These are phyloP conservation scores for Cyprichromis sp. DNA, from an alignment of 2,113 vertebrate species.

Conservation along the genomic window DNA sequence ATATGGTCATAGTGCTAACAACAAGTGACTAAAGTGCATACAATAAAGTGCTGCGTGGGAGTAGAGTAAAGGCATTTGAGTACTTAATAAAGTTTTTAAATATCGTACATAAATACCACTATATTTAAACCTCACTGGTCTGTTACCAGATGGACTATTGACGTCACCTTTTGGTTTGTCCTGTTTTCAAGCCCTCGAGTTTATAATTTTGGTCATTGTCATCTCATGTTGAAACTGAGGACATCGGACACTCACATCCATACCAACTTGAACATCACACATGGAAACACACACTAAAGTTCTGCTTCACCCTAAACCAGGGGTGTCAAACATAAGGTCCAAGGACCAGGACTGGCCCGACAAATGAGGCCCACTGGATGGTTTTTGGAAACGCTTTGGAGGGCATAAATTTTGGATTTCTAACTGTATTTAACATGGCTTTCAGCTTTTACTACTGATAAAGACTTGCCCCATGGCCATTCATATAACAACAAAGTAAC, in stretches of 20 bases:
- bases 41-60: not conserved
- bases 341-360: not conserved
- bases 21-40: not conserved
- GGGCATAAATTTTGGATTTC: not conserved
- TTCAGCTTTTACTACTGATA: not conserved
- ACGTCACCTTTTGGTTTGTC: not conserved
- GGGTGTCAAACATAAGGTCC: not conserved
- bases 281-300: not conserved
- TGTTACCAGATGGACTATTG: not conserved
- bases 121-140: not conserved
- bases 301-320: not conserved
- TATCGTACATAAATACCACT: not conserved
- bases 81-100: not conserved
- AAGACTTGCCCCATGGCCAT: not conserved
- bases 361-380: not conserved
- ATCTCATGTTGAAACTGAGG: not conserved
- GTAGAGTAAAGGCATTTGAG: not conserved
- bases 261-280: not conserved
- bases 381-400: not conserved
- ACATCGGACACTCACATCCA: not conserved
- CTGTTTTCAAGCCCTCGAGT: not conserved
- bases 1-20: not conserved
- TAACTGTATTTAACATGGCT: not conserved
- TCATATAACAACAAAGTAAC: not conserved
- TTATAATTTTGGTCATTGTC: not conserved